Base-by-base conservation (phyloP, 1,140 invertebrate species). In the Paracyclopina nana region DNA sequence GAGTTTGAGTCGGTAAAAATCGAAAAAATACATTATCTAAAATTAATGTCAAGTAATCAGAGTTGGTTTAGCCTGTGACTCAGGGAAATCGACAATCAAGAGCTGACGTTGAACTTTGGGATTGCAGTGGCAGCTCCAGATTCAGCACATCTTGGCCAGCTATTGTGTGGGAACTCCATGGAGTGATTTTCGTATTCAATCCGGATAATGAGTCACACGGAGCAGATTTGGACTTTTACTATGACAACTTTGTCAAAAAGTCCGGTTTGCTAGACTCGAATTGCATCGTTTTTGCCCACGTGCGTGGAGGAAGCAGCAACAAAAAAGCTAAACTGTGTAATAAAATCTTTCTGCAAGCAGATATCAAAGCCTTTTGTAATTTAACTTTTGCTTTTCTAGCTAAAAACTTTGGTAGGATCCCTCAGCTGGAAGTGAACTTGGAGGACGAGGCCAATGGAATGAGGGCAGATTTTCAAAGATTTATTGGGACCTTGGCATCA, bases 391-490 rank as follows among this genome's bases (percentile, higher is more conserved):
- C 4, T 38, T 38, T 38, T 38, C 34, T 8, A 38, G 34, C 34
- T 20, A 38, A 38, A 16, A n/a, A 38, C n/a, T 28, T 29, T 26
- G 16, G n/a, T n/a, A 25, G 46, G 11, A 48, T 48, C n/a, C 46
- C 46, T 4, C 46, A 48, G 28, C n/a, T 48, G 28, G 46, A 48
- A 27, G 46, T 48, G 9, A 48, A 48, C 26, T 14, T 48, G n/a
- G 46, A 48, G 6, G 22, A 48, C n/a, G 46, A 48, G 29, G 46
- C 24, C 5, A 48, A 29, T 28, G 16, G 46, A 14, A 22, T 48
- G 4, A 11, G 46, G 3, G 14, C 24, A n/a, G 46, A 48, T 26
- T 48, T 48, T 16, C 24, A 48, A 5, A 38, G n/a, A 9, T 38
- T 38, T 20, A 38, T 38, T 20, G 14, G n/a, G 34, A 16, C 34